Evolutionary conservation across 2,888 invertebrate genomes (phyloP), one percentile per base, ranked within the genome.

Genomic region (Leptura quadrifasciata): DNA sequence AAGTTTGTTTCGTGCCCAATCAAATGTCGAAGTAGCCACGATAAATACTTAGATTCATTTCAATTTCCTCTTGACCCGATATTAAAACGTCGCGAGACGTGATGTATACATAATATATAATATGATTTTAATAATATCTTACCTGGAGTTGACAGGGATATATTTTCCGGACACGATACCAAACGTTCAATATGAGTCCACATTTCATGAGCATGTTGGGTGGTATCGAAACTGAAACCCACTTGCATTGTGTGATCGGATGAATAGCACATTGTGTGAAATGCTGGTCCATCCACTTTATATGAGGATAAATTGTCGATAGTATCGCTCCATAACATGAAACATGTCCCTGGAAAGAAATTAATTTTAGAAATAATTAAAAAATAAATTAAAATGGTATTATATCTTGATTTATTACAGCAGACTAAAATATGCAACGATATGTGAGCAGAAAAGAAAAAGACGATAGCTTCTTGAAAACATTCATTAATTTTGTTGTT

Each of bases 221-320:
- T 92, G 77, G 94, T 93, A 87, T 95, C 95, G 88, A 95, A 96
- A 86, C 95, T 95, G 82, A 96, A 92, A 6, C 96, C 96, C 68
- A 94, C 94, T 85, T 94, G 91, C 82, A 93, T 92, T 76, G 94
- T 92, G 88, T 95, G 95, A 87, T 96, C 95, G 39, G 91, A 91
- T 12, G 95, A 95, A 81, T 94, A 90, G 88, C 94, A 94, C 94
- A 96, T 93, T 55, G 95, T 96, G 88, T 96, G 96, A 87, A 96
- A 96, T 54, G 94, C 93, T 55, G 93, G 92, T 0, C 94, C 93
- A 17, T 93, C 92, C 17, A 92, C 91, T 86, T 92, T 92, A 90
- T 96, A 96, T 74, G 93, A 92, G 9, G 94, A 94, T 79, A 95
- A 89, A 87, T 95, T 94, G 88, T 95, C 95, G 82, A 96, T 94